phyloP scores from a whole-genome alignment of 2,113 vertebrate genomes.

The Hemiprocne comata region DNA sequence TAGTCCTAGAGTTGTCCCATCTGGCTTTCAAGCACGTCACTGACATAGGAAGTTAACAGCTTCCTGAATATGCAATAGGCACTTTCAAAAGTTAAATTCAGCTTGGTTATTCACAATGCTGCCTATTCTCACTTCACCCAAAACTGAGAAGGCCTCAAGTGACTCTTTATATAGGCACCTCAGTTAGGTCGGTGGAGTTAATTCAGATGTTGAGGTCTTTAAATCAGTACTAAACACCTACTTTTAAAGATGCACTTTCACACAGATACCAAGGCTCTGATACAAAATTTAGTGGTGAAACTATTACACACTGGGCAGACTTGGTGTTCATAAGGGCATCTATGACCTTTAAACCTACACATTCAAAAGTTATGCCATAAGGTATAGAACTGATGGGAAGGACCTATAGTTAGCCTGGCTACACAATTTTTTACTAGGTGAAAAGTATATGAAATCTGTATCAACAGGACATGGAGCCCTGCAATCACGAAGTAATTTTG shows the following conservation, averaged over 20 bases:
- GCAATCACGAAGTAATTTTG: not conserved
- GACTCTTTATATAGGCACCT: not conserved
- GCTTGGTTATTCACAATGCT: not conserved
- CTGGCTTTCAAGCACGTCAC: not conserved
- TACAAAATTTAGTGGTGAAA: not conserved
- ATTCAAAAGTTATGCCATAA: not conserved
- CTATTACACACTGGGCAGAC: not conserved
- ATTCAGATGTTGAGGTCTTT: not conserved
- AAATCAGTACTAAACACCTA: not conserved
- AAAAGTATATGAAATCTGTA: not conserved
- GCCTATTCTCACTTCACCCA: not conserved
- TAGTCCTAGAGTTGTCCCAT: not conserved
- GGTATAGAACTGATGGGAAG: not conserved
- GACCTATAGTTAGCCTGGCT: not conserved
- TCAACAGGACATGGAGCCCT: not conserved
- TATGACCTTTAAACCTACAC: not conserved
- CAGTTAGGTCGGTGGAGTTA: not conserved
- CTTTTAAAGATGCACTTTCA: not conserved
- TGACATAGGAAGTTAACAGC: not conserved
- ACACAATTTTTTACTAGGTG: not conserved
- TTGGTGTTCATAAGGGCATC: not conserved
- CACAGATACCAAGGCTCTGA: accelerated
- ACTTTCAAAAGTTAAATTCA: not conserved
- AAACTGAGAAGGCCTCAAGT: not conserved
- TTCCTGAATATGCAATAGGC: not conserved